Evolutionary conservation across 1,140 invertebrate genomes (phyloP), one percentile per base, ranked within the genome.

Genomic region (Drosophila rhopaloa): DNA sequence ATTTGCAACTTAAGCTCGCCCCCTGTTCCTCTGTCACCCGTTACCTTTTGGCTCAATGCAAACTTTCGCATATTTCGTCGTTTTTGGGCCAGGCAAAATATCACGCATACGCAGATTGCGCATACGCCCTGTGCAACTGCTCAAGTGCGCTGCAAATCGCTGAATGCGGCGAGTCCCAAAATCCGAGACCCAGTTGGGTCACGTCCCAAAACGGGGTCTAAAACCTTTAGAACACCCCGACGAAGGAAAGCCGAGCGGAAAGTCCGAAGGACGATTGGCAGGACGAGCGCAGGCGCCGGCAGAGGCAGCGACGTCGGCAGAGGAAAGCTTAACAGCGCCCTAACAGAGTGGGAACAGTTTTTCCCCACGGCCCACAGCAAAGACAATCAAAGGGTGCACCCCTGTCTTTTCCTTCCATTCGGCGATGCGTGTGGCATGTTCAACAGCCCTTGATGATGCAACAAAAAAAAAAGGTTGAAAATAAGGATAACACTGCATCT

Each of bases 361-460:
- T 67, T 50, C 10, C 35, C 11, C 27, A 35, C 44, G 10, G 14
- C 4, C 6, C 6, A 32, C 11, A 4, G 37, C 54, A 61, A 61
- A 59, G 50, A 32, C 8, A 41, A 19, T 59, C 0, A 9, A 29
- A 5, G 24, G 47, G 27, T 16, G 48, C 4, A 32, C 54, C 59
- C 46, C 38, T 57, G 76, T 67, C 50, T 71, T 74, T 77, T 58
- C 38, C 74, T 79, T 77, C 70, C 63, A 75, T 75, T 78, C 66
- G 14, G 14, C 14, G 67, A 72, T 80, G 81, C 81, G 81, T 74
- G 57, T 73, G 76, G 76, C 76, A 74, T 86, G 67, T 70, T 88
- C 66, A 79, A 74, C 71, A 67, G 60, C 55, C 73, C 73, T 82
- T 79, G 65, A 76, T 73, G 72, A 62, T 73, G 58, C 66, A 54